Base-by-base conservation (phyloP, 2,113 vertebrate species). In the Egretta garzetta region DNA sequence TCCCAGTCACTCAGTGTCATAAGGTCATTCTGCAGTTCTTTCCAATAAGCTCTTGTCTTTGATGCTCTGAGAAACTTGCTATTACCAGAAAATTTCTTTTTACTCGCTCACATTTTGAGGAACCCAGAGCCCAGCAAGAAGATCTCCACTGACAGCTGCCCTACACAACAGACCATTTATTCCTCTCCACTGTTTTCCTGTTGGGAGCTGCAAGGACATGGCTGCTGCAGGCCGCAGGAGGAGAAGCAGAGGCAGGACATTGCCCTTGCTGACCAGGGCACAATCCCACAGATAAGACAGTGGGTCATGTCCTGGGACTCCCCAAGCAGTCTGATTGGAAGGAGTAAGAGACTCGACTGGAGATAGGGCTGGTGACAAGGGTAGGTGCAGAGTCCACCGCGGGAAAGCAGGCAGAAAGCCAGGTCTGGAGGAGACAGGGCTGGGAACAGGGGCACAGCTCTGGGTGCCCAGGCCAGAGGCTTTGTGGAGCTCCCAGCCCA, bases 291-390 rank as follows among this genome's bases (percentile, higher is more conserved):
- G 11, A 19, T 32, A 58, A 63, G 41, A n/a, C 35, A 45, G 37
- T 19, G 6, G 21, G n/a, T 33, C 49, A 22, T 7, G 16, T 50
- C 33, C 24, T 68, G 67, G 10, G 49, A 37, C 12, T 26, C 28
- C 20, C 16, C 9, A 45, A 2, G 32, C 49, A 43, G 27, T 26
- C 24, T 0, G 2, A 22, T 0, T 45, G 37, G 32, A 47, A 83
- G 41, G 12, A 70, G 12, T 7, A 64, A 23, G 37, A 76, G 32
- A 56, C 13, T 10, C 7, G 80, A 18, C 17, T 58, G n/a, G 30
- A 50, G 35, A 35, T 2, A 49, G 30, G 32, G 39, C n/a, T 68
- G 33, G 20, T 80, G 60, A 45, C 24, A 74, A n/a, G n/a, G 15
- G 10, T n/a, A 76, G 32, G 49, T 30, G 22, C 37, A 27, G 43